phyloP scores from a whole-genome alignment of 2,113 vertebrate genomes.

The Lutjanus erythropterus region DNA sequence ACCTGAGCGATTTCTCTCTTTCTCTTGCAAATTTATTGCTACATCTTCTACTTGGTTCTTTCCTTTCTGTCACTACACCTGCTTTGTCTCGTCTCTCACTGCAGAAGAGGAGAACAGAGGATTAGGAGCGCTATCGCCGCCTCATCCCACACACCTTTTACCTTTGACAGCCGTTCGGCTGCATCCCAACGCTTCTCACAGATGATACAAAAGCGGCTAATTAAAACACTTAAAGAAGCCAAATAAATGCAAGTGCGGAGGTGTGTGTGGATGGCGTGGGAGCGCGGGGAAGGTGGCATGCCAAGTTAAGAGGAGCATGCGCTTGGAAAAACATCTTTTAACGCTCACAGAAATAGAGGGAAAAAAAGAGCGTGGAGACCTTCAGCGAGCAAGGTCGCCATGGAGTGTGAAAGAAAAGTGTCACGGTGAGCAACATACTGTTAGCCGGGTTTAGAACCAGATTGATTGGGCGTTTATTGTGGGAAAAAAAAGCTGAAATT shows the following conservation, averaged over 20 bases:
- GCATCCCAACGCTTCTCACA: constrained; percentile 33
- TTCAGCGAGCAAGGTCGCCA: constrained; percentile 38
- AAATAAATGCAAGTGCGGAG: constrained; percentile 28
- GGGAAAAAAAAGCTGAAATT: constrained; percentile 13
- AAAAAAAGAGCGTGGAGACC: constrained; percentile 40
- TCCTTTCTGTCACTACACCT: not conserved
- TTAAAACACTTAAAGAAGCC: constrained; percentile 60
- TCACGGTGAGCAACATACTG: constrained; percentile 23
- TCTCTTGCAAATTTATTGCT: constrained; percentile 23
- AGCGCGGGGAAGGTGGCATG: not conserved
- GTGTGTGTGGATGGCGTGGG: constrained; percentile 16
- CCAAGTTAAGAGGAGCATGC: constrained; percentile 19
- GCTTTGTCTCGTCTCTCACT: constrained; percentile 6
- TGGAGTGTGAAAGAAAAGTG: constrained; percentile 41
- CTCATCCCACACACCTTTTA: constrained; percentile 45
- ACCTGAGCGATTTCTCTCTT: constrained; percentile 50
- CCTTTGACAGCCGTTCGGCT: constrained; percentile 4
- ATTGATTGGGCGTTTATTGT: constrained; percentile 43
- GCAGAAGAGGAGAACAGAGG: constrained; percentile 7
- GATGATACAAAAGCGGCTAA: constrained; percentile 58
- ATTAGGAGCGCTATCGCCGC: constrained; percentile 15
- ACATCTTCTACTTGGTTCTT: constrained; percentile 12
- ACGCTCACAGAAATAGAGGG: constrained; percentile 34
- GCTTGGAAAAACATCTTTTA: constrained; percentile 46
- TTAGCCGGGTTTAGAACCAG: constrained; percentile 18